Evolutionary conservation across 2,888 invertebrate species (phyloP).

Genomic region (Dryobotodes eremita): DNA sequence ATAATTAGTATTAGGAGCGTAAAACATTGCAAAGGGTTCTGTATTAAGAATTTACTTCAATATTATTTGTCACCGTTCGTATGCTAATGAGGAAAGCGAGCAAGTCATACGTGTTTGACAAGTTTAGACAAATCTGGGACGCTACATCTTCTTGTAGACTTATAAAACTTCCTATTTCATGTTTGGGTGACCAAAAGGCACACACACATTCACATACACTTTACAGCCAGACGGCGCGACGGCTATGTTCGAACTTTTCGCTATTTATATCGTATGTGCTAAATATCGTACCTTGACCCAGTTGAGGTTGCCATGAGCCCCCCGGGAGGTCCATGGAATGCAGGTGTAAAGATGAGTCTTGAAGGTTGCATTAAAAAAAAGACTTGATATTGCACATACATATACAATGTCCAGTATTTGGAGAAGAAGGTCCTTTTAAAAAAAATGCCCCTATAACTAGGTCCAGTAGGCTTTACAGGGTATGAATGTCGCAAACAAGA

Average conservation of each 20-base stretch:
- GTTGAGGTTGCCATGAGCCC: conserved; percentile 39
- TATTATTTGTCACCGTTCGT: conserved; percentile 49
- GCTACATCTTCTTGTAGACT: conserved; percentile 21
- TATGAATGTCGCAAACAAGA: background rate
- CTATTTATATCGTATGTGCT: conserved; percentile 46
- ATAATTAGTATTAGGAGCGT: conserved; percentile 64
- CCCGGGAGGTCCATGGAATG: conserved; percentile 50
- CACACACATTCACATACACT: background rate
- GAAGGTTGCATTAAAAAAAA: conserved; percentile 50
- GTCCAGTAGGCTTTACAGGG: background rate
- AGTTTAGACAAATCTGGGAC: conserved; percentile 39
- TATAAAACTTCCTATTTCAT: conserved; percentile 9
- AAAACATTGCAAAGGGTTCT: conserved; percentile 48
- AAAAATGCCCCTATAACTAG: background rate
- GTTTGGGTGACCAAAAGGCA: conserved; percentile 5
- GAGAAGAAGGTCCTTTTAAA: conserved; percentile 9
- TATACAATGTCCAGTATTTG: conserved; percentile 23
- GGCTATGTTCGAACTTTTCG: conserved; percentile 12
- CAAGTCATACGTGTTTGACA: conserved; percentile 53
- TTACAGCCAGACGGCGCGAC: conserved; percentile 19
- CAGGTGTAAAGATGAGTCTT: conserved; percentile 34
- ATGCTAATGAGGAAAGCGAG: conserved; percentile 59
- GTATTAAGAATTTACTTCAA: conserved; percentile 40
- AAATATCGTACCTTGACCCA: conserved; percentile 57
- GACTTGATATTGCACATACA: conserved; percentile 18